Evolutionary conservation across 2,113 vertebrate genomes (phyloP), one percentile per base, ranked within the genome.

Genomic region (Xyrauchen texanus): DNA sequence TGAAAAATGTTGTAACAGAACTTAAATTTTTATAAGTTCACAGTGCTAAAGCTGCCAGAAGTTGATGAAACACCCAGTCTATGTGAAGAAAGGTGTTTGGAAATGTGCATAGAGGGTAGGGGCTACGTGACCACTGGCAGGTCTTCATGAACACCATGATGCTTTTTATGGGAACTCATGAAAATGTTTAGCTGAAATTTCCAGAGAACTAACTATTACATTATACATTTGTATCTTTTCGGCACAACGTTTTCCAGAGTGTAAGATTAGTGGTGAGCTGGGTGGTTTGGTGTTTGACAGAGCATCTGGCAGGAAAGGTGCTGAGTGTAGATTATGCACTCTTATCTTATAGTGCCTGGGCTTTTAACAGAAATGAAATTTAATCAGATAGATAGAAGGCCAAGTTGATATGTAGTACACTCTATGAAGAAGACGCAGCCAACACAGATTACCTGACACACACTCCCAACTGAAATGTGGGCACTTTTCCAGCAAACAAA

Each of bases 111-210:
- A 34, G 11, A 10, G n/a, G 13, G 7, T 3, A 58, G 13, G 7
- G 34, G 51, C 74, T 66, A 55, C 13, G 73, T 65, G 73, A 45
- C 34, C 21, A 46, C 74, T 65, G 13, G 62, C 74, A 76, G 34
- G 13, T 76, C 61, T 53, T 65, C 21, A 51, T 10, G 7, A 6
- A 65, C 58, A 62, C 45, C 0, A 4, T 73, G 8, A 15, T 55
- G 21, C 12, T 3, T 55, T 76, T 76, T 52, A 64, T 53, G 6
- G 46, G 61, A 76, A 75, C 15, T 8, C 21, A 34, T 34, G 21
- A 34, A 34, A 1, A 34, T 34, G 1, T 34, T 64, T 46, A 65
- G 5, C 0, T 65, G 1, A 45, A 1, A 63, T 74, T 74, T 74
- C 74, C 10, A 63, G 49, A 53, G 16, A 52, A 44, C 5, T 7